phyloP scores from a whole-genome alignment of 1,140 invertebrate species.

The Drosophila serrata region DNA sequence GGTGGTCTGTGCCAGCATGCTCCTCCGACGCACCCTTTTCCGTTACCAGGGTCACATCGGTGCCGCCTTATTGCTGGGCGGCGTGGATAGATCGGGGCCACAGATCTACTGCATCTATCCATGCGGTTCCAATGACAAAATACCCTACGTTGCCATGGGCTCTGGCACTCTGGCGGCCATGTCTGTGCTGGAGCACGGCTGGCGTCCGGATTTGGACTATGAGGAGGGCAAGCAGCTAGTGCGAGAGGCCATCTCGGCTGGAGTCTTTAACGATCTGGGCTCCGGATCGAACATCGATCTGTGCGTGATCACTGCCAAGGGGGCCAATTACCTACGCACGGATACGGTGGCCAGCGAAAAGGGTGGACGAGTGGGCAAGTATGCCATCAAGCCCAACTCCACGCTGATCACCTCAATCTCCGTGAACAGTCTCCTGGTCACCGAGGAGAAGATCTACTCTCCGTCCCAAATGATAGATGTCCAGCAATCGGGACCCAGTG shows the following conservation, averaged over 20 bases:
- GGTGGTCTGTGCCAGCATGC: constrained; percentile 94
- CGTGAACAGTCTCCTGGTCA: constrained; percentile 43
- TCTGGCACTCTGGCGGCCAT: constrained; percentile 99
- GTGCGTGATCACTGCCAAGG: constrained; percentile 95
- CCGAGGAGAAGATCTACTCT: constrained; percentile 37
- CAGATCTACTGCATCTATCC: constrained; percentile 97
- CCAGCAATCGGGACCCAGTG: constrained; percentile 8
- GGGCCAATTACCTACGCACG: constrained; percentile 92
- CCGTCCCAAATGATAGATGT: neutral
- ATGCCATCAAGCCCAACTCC: constrained; percentile 66
- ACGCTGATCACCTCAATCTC: constrained; percentile 68
- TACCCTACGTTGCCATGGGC: constrained; percentile 93
- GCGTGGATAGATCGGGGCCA: constrained; percentile 92
- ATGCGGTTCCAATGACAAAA: constrained; percentile 94
- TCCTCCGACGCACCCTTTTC: constrained; percentile 97
- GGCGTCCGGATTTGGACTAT: constrained; percentile 93
- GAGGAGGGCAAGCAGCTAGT: constrained; percentile 96
- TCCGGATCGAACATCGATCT: constrained; percentile 98
- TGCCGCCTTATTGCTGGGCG: constrained; percentile 97
- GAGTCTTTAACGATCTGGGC: constrained; percentile 98
- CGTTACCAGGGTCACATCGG: constrained; percentile 97
- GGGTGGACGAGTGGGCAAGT: constrained; percentile 86
- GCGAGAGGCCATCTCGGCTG: constrained; percentile 96
- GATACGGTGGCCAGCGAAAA: constrained; percentile 95
- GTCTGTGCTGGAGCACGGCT: constrained; percentile 96